phyloP scores from a whole-genome alignment of 2,888 invertebrate species.

The Apotomis capreana region DNA sequence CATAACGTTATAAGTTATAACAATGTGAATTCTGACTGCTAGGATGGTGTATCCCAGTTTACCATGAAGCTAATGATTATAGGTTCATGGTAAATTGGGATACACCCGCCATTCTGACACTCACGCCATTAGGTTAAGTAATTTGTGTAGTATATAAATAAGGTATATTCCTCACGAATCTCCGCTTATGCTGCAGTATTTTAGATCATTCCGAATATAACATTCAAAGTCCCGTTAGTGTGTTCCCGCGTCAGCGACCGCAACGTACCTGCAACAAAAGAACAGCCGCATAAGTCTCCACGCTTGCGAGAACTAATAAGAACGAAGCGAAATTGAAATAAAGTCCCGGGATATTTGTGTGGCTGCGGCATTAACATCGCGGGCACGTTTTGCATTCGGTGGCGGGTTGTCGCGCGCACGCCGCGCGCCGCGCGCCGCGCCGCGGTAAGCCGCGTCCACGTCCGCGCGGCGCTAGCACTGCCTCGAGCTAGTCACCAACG shows the following conservation, averaged over 20 bases:
- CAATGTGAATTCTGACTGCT: too few relatives aligned
- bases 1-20: too few relatives aligned
- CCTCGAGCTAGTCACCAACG: too few relatives aligned
- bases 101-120: too few relatives aligned
- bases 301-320: not conserved
- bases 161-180: too few relatives aligned
- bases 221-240: not conserved
- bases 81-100: too few relatives aligned
- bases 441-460: not conserved
- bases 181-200: too few relatives aligned
- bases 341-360: slow-evolving; percentile 9
- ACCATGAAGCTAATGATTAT: too few relatives aligned
- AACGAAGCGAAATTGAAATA: slow-evolving; percentile 21
- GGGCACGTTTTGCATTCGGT: slow-evolving; percentile 31
- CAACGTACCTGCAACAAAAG: slow-evolving; percentile 19
- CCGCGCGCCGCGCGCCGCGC: not conserved
- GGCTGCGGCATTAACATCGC: slow-evolving; percentile 14
- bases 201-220: not conserved
- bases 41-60: too few relatives aligned
- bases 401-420: slow-evolving; percentile 8
- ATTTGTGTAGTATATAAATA: too few relatives aligned
- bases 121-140: too few relatives aligned
- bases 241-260: not conserved
- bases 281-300: not conserved
- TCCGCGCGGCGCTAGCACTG: too few relatives aligned